Percentiles rank a stretch among this genome's conserved stretches.
These are phyloP conservation scores for Zonitis immaculata DNA, from an alignment of 2,888 invertebrate species.

Conservation along the genomic window DNA sequence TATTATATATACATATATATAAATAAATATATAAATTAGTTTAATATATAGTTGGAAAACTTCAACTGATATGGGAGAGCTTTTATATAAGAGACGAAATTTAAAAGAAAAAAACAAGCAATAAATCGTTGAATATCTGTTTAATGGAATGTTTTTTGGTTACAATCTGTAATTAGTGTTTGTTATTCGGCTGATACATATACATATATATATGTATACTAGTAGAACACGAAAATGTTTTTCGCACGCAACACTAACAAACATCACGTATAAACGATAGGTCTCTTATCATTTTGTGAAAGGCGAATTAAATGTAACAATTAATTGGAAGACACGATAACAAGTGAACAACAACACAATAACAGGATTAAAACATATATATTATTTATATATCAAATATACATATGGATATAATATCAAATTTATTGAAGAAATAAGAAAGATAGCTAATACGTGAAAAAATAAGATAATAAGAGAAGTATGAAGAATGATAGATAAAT, in stretches of 20 bases:
- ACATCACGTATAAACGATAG: conserved; percentile 4
- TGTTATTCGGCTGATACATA: conserved; percentile 15
- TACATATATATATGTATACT: conserved; percentile 13
- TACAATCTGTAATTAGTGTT: conserved; percentile 20
- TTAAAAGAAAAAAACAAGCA: background rate
- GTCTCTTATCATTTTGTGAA: conserved; percentile 1
- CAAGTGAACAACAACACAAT: background rate
- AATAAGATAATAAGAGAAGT: background rate
- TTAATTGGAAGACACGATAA: conserved; percentile 6
- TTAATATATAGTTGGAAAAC: too few species aligned
- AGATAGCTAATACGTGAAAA: background rate
- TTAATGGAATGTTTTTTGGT: conserved; percentile 13
- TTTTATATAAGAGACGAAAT: too few species aligned
- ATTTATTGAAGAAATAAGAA: background rate
- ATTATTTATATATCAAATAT: too few species aligned
- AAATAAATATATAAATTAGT: too few species aligned
- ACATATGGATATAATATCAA: too few species aligned
- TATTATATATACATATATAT: too few species aligned
- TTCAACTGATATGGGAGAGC: too few species aligned
- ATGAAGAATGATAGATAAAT: background rate
- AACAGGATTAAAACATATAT: background rate
- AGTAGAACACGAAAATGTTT: conserved; percentile 8
- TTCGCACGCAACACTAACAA: conserved; percentile 12
- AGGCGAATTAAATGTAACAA: conserved; percentile 3
- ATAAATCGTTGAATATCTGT: conserved; percentile 12